phyloP scores from a whole-genome alignment of 2,113 vertebrate genomes.

The Microtus montanus region DNA sequence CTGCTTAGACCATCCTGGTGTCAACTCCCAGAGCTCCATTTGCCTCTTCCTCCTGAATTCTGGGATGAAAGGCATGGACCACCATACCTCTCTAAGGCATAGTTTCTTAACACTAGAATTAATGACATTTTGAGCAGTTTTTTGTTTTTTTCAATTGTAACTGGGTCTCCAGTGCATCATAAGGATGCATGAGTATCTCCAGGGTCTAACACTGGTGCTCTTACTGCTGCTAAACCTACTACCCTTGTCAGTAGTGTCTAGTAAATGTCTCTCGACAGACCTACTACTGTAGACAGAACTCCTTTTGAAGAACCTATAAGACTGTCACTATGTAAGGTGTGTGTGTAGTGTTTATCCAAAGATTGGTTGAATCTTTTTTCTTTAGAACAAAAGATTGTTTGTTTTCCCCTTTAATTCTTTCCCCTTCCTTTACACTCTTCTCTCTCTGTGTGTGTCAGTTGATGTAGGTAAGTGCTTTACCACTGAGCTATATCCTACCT shows the following conservation, averaged over 20 bases:
- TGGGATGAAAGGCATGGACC: background rate
- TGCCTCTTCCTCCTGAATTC: background rate
- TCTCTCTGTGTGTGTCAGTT: background rate
- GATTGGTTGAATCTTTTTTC: constrained; percentile 23
- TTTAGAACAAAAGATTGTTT: background rate
- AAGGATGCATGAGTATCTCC: background rate
- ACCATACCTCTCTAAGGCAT: background rate
- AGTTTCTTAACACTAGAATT: background rate
- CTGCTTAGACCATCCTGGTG: background rate
- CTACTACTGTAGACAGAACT: background rate
- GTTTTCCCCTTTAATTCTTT: background rate
- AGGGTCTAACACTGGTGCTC: background rate
- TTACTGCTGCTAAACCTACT: background rate
- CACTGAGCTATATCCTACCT: background rate
- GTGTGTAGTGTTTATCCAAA: constrained; percentile 50
- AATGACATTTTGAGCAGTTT: background rate
- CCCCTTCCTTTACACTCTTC: background rate
- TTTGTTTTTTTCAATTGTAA: background rate
- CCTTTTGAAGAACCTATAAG: constrained; percentile 25
- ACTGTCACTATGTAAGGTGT: background rate
- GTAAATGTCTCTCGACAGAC: constrained; percentile 1
- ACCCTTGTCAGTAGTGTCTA: background rate
- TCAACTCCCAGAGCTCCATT: background rate
- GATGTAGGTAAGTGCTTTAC: background rate
- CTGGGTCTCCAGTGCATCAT: background rate